Evolutionary conservation across 2,888 invertebrate genomes (phyloP).

Genomic region (Aphidius colemani): DNA sequence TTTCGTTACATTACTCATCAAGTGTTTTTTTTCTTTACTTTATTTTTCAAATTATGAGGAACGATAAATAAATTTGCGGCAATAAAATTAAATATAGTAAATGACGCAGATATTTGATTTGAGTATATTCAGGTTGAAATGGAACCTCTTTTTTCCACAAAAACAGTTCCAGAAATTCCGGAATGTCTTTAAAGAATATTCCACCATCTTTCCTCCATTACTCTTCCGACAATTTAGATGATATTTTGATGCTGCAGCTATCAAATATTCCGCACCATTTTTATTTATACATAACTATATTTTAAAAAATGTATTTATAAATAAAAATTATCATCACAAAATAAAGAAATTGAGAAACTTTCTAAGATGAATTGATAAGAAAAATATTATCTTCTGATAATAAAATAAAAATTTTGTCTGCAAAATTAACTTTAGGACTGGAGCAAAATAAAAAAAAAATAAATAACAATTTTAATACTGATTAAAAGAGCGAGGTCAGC

Average conservation of each 20-base stretch:
- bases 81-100: slow-evolving; percentile 1
- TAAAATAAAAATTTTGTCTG: slow-evolving; percentile 10
- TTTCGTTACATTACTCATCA: slow-evolving; percentile 2
- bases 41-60: not conserved
- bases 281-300: too few species aligned
- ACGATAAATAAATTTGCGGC: not conserved
- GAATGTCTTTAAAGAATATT: too few species aligned
- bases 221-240: too few species aligned
- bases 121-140: too few species aligned
- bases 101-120: too few species aligned
- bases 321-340: not conserved
- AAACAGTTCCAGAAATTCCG: too few species aligned
- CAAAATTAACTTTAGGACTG: not conserved
- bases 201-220: too few species aligned
- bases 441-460: not conserved
- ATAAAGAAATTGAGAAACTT: not conserved
- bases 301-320: too few species aligned
- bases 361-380: too few species aligned
- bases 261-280: too few species aligned
- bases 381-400: not conserved
- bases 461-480: slow-evolving; percentile 19
- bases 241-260: too few species aligned
- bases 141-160: too few species aligned
- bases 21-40: not conserved
- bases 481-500: slow-evolving; percentile 27